A percentile compares a stretch with the other conserved stretches of the same genome.
Evolutionary conservation across 1,140 invertebrate genomes (phyloP).

Genomic region (Neomicropteryx cornuta): DNA sequence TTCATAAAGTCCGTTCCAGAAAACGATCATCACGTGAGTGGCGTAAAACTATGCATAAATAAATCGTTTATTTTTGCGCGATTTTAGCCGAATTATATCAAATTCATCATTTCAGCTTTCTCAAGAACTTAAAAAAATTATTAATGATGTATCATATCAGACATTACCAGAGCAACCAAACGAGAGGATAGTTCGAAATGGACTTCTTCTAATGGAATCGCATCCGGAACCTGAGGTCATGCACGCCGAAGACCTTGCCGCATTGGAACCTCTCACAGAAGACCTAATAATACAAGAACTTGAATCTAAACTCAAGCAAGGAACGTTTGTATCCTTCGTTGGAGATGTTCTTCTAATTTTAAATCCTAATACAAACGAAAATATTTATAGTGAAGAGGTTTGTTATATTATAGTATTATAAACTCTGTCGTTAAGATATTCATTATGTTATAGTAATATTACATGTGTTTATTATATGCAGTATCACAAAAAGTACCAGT

Average conservation of each 20-base stretch:
- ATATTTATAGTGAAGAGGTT: slow-evolving; percentile 54
- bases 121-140: slow-evolving; percentile 52
- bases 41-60: background rate
- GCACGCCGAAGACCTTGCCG: slow-evolving; percentile 77
- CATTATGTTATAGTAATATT: too few species aligned
- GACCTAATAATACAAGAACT: slow-evolving; percentile 66
- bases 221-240: slow-evolving; percentile 52
- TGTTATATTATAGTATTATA: slow-evolving; percentile 5
- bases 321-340: slow-evolving; percentile 74
- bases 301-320: slow-evolving; percentile 55
- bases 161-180: slow-evolving; percentile 32
- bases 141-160: slow-evolving; percentile 28
- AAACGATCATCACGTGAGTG: slow-evolving; percentile 61
- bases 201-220: slow-evolving; percentile 39
- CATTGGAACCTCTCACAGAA: slow-evolving; percentile 66
- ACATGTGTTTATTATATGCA: slow-evolving; percentile 30
- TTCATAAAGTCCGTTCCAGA: slow-evolving; percentile 64
- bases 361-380: slow-evolving; percentile 67
- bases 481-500: slow-evolving; percentile 72
- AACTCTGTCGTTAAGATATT: background rate
- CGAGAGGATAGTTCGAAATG: slow-evolving; percentile 56
- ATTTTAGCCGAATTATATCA: too few species aligned
- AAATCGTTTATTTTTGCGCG: too few species aligned
- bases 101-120: slow-evolving; percentile 28
- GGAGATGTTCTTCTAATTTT: slow-evolving; percentile 81